Evolutionary conservation across 2,888 invertebrate species (phyloP), one percentile per base, ranked within the genome.

Genomic region (Megastigmus dorsalis): DNA sequence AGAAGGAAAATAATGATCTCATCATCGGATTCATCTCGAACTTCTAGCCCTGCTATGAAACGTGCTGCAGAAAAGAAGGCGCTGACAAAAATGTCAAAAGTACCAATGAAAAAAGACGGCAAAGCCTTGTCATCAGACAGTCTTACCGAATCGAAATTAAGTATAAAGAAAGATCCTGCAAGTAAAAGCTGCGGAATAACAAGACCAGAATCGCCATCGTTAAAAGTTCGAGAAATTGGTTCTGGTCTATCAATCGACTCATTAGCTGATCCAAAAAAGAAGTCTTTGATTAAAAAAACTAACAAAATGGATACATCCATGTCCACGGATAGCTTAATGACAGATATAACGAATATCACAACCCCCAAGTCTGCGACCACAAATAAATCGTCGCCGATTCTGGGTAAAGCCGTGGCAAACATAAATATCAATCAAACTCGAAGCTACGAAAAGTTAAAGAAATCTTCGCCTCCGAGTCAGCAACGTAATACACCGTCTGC

Each of bases 1-100:
- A 82, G 89, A 20, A 84, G 88, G 20, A 88, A 89, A 45, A 89
- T 89, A 77, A 88, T 90, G 83, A 88, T 90, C 15, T 92, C 92
- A 0, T 92, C 92, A 0, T 92, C 91, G 55, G 93, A 93, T 80
- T 93, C 93, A 0, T 93, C 93, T 0, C 89, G 93, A 10, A 93
- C 92, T 75, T 92, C 93, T 1, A 93, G 93, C 80, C 93, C 93
- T 0, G 90, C 92, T 1, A 90, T 90, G 84, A 87, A 88, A 77
- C 87, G 90, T 50, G 88, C 89, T 0, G 77, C 81, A 69, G 80
- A 88, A 75, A 82, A 86, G 79, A 79, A 84, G 77, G 74, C 85
- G 7, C 52, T 84, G 0, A 81, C 4, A 88, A 88, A 73, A 55
- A 52, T 20, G 4, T 59, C n/a, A 67, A 88, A 89, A 36, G 78